Evolutionary conservation across 2,797 vertebrate genomes (phyloP), one percentile per base, ranked within the genome.

Genomic region (Gymnoscopelus microlampas): DNA sequence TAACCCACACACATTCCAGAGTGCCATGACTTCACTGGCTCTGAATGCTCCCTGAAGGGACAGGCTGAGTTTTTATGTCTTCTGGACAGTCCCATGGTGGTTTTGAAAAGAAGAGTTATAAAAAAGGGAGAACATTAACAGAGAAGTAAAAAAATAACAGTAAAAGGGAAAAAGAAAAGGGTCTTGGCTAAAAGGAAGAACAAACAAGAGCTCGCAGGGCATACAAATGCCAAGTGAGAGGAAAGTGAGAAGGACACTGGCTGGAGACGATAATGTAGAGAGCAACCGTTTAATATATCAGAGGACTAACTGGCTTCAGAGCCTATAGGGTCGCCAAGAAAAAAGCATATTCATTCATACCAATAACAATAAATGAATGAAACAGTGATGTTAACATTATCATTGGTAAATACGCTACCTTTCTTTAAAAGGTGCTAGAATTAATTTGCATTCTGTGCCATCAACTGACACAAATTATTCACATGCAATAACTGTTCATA

Each of bases 1-100:
- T 50, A 67, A 57, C 64, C 50, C 77, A 70, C 70, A 68, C 51
- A 58, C 74, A 82, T 80, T 77, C 71, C 79, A 68, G 10, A 48
- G 53, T 63, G 60, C 72, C 67, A 66, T 84, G 78, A 80, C 71
- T 63, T 73, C 72, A 80, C 54, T 51, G 47, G 53, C 56, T 68
- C 74, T 55, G 55, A 56, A 72, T 57, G 66, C 58, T 14, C 29
- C 39, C 65, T 59, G 55, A 49, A 10, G 32, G 50, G 55, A 1
- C 44, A 29, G 56, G 14, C 24, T 47, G 55, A 12, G 1, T 6
- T 13, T 44, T 51, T 15, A 24, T 26, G 53, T 0, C 0, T 11
- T n/a, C 9, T 63, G 35, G 11, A 59, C 61, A 44, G 63, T 23
- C 51, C 32, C 23, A 13, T 15, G 14, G 53, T 13, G 9, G 14